Evolutionary conservation across 2,888 invertebrate species (phyloP).

Genomic region (Dolomedes plantarius): DNA sequence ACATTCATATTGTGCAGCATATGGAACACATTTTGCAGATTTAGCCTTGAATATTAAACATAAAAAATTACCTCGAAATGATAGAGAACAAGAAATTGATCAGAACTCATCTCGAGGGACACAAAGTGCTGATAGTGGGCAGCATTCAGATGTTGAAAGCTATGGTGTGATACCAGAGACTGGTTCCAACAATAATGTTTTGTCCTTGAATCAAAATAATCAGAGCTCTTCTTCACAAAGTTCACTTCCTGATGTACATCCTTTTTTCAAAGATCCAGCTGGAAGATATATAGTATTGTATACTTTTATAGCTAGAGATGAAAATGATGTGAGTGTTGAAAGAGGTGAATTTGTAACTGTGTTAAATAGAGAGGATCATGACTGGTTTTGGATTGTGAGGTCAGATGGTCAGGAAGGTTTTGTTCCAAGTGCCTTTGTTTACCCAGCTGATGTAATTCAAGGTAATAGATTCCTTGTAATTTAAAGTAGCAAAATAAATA

Average conservation of each 20-base stretch:
- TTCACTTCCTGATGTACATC: conserved; percentile 72
- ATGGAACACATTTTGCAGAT: conserved; percentile 86
- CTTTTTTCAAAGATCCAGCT: conserved; percentile 84
- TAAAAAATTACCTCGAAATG: conserved; percentile 87
- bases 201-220: conserved; percentile 42
- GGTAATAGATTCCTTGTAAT: conserved; percentile 75
- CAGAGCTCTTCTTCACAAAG: conserved; percentile 64
- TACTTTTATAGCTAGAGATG: conserved; percentile 93
- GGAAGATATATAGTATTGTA: conserved; percentile 93
- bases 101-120: conserved; percentile 70
- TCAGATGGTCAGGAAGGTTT: conserved; percentile 96
- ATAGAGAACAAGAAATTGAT: conserved; percentile 69
- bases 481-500: not conserved
- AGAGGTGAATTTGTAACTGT: conserved; percentile 97
- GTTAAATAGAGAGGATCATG: conserved; percentile 93
- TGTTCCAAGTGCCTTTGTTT: conserved; percentile 95
- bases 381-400: conserved; percentile 97
- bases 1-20: conserved; percentile 93
- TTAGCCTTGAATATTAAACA: conserved; percentile 82
- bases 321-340: conserved; percentile 95
- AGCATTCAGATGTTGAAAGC: conserved; percentile 71
- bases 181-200: conserved; percentile 21
- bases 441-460: conserved; percentile 88
- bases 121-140: conserved; percentile 63
- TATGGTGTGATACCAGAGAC: conserved; percentile 52